These are phyloP conservation scores for Pachyramphus minor DNA, from an alignment of 2,113 vertebrate genomes.

Conservation along the genomic window DNA sequence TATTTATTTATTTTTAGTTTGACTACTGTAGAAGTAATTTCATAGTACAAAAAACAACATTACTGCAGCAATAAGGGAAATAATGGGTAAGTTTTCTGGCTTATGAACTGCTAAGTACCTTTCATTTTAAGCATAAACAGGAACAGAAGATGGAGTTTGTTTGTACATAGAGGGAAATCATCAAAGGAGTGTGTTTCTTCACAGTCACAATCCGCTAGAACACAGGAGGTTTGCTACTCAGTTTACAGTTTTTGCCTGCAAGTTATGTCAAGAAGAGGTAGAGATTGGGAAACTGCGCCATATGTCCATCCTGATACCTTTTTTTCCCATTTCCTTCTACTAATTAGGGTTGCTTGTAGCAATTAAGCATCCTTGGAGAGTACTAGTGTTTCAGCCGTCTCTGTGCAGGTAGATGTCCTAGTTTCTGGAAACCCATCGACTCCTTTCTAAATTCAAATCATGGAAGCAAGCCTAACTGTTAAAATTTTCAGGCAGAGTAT, in stretches of 20 bases:
- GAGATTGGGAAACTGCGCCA: not conserved
- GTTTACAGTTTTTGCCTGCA: not conserved
- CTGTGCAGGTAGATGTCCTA: not conserved
- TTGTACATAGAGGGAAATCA: not conserved
- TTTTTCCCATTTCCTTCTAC: not conserved
- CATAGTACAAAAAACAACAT: not conserved
- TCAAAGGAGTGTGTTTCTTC: not conserved
- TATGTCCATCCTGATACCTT: not conserved
- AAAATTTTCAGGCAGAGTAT: not conserved
- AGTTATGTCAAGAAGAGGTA: not conserved
- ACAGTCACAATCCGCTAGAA: not conserved
- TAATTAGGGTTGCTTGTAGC: not conserved
- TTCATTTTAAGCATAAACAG: slow-evolving; percentile 8
- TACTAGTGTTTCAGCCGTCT: not conserved
- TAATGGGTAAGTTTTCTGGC: not conserved
- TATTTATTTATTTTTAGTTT: not conserved
- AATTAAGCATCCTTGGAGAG: not conserved
- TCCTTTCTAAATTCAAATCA: not conserved
- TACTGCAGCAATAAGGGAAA: not conserved
- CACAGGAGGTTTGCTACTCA: not conserved
- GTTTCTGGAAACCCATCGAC: not conserved
- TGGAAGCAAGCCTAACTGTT: not conserved
- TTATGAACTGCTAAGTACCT: not conserved
- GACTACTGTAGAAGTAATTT: not conserved
- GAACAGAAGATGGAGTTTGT: not conserved